Base-by-base conservation (phyloP, 2,797 vertebrate species). In the Pyrocephalus nanus region DNA sequence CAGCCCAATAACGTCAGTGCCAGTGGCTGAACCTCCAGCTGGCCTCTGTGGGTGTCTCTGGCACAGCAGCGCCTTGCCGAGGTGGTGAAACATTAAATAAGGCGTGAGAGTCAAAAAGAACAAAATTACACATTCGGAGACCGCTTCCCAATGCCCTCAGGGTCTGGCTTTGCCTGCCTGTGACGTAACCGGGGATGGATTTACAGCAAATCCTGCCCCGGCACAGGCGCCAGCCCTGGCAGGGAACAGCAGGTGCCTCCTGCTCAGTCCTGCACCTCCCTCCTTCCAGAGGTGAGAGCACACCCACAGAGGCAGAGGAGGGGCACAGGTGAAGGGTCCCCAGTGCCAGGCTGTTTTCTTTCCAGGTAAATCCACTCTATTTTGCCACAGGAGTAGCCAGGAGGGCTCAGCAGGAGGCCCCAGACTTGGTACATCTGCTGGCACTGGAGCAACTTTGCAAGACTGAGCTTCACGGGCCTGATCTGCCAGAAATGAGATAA, bases 61-160 rank as follows among this genome's bases (percentile, higher is more conserved):
- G 83, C 65, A 76, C 77, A 67, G 84, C 21, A 64, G 69, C 0
- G 9, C 27, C 9, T 38, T 70, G 42, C 71, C 1, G 5, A 69
- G 84, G 47, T 16, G 66, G 64, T 53, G 74, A 92, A 87, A 60
- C 61, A 90, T 87, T 87, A 93, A 93, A 86, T 42, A 84, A 84
- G 55, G 64, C 0, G 0, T 38, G 38, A 23, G 77, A 93, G 84
- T 60, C 17, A 50, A 80, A 80, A 80, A 76, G 88, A 89, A 92
- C 42, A 89, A 57, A 74, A 77, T 91, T 61, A 89, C 50, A 62
- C 57, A 67, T 86, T 58, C 19, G 4, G 85, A 71, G 69, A 76
- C 69, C 12, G 5, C 55, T 71, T 90, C 81, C 79, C 90, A 88
- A 14, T 22, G 34, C 78, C 57, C 69, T 36, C 82, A 0, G 6